phyloP scores from a whole-genome alignment of 2,113 vertebrate species.

The Fregata magnificens region DNA sequence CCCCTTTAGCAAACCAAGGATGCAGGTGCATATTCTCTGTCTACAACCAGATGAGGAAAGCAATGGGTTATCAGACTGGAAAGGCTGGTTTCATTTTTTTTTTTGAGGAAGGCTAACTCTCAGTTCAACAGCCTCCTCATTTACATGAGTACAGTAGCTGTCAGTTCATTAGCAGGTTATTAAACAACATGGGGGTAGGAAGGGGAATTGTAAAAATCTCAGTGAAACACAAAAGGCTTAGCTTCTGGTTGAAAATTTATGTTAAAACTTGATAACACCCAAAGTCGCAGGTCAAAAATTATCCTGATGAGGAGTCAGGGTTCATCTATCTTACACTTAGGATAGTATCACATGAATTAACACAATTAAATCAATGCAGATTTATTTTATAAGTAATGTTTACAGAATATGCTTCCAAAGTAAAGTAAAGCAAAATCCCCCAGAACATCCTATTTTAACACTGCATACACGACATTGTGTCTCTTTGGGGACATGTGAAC shows the following conservation, averaged over 20 bases:
- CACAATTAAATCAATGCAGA: background rate
- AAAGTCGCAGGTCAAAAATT: background rate
- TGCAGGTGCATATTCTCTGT: background rate
- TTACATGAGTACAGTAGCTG: background rate
- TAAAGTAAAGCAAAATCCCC: background rate
- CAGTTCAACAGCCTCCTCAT: background rate
- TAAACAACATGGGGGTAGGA: background rate
- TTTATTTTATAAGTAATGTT: background rate
- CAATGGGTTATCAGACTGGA: background rate
- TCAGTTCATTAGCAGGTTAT: background rate
- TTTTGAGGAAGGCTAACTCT: background rate
- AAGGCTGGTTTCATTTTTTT: background rate
- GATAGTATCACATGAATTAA: background rate
- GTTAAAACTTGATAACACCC: background rate
- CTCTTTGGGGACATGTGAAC: fast-evolving
- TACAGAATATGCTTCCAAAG: background rate
- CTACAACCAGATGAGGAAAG: background rate
- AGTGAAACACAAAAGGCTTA: background rate
- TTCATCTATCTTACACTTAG: background rate
- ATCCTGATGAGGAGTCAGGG: background rate
- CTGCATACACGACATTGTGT: background rate
- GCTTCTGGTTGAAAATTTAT: background rate
- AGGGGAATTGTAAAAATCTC: background rate
- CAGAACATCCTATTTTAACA: background rate
- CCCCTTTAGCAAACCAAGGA: background rate